A percentile compares a stretch with the other conserved stretches of the same genome.
Evolutionary conservation across 2,888 invertebrate genomes (phyloP).

Genomic region (Troglohyphantes excavatus): DNA sequence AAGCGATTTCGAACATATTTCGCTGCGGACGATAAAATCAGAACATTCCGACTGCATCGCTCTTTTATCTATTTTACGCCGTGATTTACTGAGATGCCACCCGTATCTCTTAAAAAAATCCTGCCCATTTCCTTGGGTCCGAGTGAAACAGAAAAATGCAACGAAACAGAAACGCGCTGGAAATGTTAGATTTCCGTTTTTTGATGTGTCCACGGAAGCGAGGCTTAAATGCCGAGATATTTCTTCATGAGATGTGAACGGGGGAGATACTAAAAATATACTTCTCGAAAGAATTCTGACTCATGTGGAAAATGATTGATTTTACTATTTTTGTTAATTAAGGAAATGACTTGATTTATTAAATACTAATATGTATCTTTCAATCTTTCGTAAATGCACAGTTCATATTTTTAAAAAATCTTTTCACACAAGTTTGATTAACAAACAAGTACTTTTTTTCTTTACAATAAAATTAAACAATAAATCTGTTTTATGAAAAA

Average conservation of each 20-base stretch:
- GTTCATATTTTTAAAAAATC: no score
- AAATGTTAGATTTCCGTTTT: constrained; percentile 21
- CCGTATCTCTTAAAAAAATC: constrained; percentile 20
- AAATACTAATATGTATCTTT: no score
- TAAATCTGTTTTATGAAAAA: no score
- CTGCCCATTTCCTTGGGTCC: constrained; percentile 11
- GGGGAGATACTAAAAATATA: not conserved
- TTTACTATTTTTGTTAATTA: no score
- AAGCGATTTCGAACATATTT: not conserved
- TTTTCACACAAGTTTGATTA: no score
- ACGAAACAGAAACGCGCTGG: not conserved
- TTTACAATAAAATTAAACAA: no score
- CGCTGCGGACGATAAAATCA: not conserved
- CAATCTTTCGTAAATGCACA: no score
- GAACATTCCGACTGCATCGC: not conserved
- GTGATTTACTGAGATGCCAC: constrained; percentile 28
- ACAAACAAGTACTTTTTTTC: no score
- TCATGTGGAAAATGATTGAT: no score
- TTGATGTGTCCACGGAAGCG: not conserved
- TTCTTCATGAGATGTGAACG: constrained; percentile 10
- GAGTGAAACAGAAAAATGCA: constrained; percentile 8
- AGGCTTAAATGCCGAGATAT: not conserved
- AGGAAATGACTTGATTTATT: no score
- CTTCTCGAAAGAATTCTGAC: not conserved
- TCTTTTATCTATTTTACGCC: constrained; percentile 6